Conservation (phyloP, 1,140 invertebrate genomes). For the Lysiphlebus fabarum region DNA sequence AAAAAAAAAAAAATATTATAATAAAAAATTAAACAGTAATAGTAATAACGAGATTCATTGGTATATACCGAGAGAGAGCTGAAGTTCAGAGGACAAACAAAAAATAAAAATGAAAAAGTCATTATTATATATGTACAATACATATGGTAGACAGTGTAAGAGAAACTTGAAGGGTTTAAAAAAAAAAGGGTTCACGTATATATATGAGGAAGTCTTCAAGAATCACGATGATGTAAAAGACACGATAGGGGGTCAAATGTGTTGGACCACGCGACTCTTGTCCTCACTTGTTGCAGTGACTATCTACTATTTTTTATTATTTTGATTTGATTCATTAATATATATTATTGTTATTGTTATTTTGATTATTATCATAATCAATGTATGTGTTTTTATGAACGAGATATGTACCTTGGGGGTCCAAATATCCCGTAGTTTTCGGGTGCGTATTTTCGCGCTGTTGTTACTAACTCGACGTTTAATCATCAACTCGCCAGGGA, state of each 20-base stretch:
- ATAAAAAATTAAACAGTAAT: neutral
- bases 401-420: slow-evolving; percentile 11
- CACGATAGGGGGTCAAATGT: neutral
- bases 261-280: slow-evolving; percentile 2
- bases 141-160: too few species aligned
- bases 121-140: too few species aligned
- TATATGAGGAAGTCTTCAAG: too few species aligned
- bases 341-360: too few species aligned
- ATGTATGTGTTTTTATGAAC: neutral
- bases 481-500: slow-evolving; percentile 15
- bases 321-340: too few species aligned
- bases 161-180: too few species aligned
- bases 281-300: slow-evolving; percentile 16
- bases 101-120: too few species aligned
- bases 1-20: too few species aligned
- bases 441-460: slow-evolving; percentile 23
- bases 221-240: neutral
- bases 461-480: slow-evolving; percentile 23
- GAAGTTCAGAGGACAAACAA: too few species aligned
- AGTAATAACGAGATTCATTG: neutral
- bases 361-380: too few species aligned
- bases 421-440: slow-evolving; percentile 23
- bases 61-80: too few species aligned
- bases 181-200: too few species aligned
- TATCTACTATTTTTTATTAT: neutral